These are phyloP conservation scores for Oxygymnocypris stewartii DNA, from an alignment of 2,113 vertebrate species.

Conservation along the genomic window DNA sequence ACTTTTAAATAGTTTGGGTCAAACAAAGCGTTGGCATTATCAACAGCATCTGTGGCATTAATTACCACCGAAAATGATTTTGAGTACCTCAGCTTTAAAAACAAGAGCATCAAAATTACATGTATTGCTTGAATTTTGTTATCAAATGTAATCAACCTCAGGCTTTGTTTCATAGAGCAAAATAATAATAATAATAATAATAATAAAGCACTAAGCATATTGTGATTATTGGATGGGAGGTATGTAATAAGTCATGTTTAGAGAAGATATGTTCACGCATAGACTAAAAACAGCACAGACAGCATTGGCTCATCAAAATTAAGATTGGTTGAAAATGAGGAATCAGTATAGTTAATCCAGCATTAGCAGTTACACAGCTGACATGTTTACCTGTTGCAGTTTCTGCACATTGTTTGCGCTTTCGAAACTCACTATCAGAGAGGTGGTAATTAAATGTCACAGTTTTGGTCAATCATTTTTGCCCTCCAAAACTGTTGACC, in stretches of 20 bases:
- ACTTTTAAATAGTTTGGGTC: not conserved
- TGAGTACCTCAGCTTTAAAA: not conserved
- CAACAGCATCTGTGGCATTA: not conserved
- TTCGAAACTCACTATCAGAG: not conserved
- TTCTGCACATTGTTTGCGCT: not conserved
- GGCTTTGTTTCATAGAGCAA: not conserved
- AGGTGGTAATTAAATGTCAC: not conserved
- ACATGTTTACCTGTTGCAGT: not conserved
- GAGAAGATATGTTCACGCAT: not conserved
- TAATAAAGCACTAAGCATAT: not conserved
- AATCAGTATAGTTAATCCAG: too few species aligned
- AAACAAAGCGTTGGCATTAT: not conserved
- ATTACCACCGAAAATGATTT: not conserved
- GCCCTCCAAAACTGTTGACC: not conserved
- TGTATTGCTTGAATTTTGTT: not conserved
- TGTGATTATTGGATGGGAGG: not conserved
- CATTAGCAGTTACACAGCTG: not conserved
- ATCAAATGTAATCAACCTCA: not conserved
- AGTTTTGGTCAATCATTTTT: not conserved
- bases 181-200: too few species aligned
- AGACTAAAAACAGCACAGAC: not conserved
- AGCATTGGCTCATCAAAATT: not conserved
- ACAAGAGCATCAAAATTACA: not conserved
- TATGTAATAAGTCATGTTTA: not conserved
- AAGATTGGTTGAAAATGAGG: not conserved